phyloP scores from a whole-genome alignment of 2,113 vertebrate genomes.

The Agapornis roseicollis region DNA sequence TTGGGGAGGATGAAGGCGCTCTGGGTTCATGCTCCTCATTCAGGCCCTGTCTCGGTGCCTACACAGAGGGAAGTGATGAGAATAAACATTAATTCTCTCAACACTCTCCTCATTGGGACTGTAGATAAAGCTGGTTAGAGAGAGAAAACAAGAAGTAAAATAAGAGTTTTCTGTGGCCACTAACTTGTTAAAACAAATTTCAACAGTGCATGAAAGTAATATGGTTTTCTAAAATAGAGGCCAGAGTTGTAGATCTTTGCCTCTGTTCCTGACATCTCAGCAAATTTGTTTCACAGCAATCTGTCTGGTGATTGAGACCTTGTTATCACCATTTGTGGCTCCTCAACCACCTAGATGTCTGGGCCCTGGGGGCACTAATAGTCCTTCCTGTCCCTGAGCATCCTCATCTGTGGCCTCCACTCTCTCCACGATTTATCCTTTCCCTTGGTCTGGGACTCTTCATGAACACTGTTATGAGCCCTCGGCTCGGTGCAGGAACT shows the following conservation, averaged over 20 bases:
- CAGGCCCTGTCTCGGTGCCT: not conserved
- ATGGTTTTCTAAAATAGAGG: not conserved
- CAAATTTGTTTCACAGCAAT: not conserved
- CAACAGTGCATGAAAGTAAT: not conserved
- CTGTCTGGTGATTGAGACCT: not conserved
- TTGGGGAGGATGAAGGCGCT: not conserved
- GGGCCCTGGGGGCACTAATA: not conserved
- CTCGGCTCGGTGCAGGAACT: too few species aligned
- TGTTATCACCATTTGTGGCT: not conserved
- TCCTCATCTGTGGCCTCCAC: not conserved
- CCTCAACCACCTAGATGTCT: not conserved
- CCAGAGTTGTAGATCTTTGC: not conserved
- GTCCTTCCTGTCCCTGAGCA: not conserved
- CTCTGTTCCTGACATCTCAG: not conserved
- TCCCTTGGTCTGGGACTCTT: not conserved
- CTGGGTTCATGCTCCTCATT: not conserved
- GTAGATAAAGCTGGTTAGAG: not conserved
- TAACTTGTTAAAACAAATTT: not conserved
- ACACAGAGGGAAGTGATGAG: not conserved
- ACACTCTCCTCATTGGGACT: not conserved
- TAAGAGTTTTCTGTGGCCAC: not conserved
- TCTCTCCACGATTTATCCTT: not conserved
- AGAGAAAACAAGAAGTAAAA: not conserved
- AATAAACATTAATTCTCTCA: not conserved
- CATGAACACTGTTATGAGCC: not conserved